Evolutionary conservation across 2,888 invertebrate genomes (phyloP).

Genomic region (Tipula helvola): DNA sequence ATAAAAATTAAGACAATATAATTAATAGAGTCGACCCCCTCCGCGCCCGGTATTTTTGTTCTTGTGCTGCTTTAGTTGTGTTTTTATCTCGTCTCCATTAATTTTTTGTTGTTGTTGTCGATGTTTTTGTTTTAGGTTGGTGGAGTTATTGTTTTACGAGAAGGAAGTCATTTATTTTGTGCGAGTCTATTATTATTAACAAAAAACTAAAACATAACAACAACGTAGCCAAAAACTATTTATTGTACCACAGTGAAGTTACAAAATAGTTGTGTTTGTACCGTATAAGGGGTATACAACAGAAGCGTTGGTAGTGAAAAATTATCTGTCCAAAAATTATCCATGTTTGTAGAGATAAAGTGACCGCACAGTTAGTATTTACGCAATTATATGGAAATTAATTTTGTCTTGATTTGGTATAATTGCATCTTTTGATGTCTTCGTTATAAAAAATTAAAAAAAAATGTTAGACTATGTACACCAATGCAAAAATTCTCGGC

Average conservation of each 20-base stretch:
- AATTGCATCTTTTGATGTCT: background rate
- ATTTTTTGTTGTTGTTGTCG: background rate
- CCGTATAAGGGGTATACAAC: background rate
- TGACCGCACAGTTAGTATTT: background rate
- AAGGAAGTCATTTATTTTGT: background rate
- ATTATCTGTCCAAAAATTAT: background rate
- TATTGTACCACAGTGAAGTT: background rate
- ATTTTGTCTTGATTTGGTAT: background rate
- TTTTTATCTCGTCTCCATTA: background rate
- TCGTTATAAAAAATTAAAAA: background rate
- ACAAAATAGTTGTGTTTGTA: background rate
- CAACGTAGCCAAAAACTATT: background rate
- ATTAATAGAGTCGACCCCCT: background rate
- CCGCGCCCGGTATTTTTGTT: background rate
- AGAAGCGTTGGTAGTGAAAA: background rate
- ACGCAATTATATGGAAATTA: background rate
- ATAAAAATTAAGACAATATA: background rate
- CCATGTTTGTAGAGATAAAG: background rate
- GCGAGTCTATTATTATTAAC: background rate
- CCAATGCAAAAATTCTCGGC: background rate
- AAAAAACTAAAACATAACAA: background rate
- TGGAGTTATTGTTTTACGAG: background rate
- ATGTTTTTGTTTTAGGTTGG: background rate
- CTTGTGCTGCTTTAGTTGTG: background rate
- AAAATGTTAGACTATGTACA: background rate